Base-by-base conservation (phyloP, 2,113 vertebrate genomes). In the Amphilophus citrinellus region DNA sequence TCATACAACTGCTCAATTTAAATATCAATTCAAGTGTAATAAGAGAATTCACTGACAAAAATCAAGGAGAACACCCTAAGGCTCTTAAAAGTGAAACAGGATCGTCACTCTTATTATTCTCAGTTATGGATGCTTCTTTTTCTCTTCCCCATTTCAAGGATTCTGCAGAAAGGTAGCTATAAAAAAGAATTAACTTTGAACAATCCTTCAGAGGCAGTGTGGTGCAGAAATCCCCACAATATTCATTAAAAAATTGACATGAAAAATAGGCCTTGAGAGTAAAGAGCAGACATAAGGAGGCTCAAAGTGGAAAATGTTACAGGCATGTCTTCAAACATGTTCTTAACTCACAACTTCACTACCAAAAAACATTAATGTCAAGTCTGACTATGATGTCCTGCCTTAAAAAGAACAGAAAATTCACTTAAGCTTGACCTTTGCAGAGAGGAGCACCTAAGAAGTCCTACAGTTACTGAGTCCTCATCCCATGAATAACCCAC, bases 21-120 rank as follows among this genome's bases (percentile, higher is more conserved):
- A 91, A 96, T 93, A 94, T 87, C n/a, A 82, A 84, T 94, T 94
- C 88, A 92, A 93, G 91, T 95, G 87, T 93, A 89, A 77, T 71
- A 89, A 88, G 85, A 87, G 77, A 90, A 68, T 84, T 83, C 79
- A 92, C 83, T 78, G 84, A 85, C 82, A 80, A 82, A 92, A 86
- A 87, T 92, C 68, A 76, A 87, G 84, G 90, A 88, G 63, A 85
- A 78, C 73, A 80, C 66, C 84, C 87, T 65, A 93, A 93, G 93
- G 93, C 94, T 92, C 90, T 83, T 88, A 53, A 84, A 82, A 89
- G 83, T 79, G 86, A 92, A 88, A 85, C 81, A 58, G 39, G 73
- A 89, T 82, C 14, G 81, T 87, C 82, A 84, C 84, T 82, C 83
- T 61, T 61, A 60, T n/a, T 50, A n/a, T 39, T 76, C 77, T 76